These are phyloP conservation scores for Meloidogyne exigua DNA, from an alignment of 1,140 invertebrate genomes.

Conservation along the genomic window DNA sequence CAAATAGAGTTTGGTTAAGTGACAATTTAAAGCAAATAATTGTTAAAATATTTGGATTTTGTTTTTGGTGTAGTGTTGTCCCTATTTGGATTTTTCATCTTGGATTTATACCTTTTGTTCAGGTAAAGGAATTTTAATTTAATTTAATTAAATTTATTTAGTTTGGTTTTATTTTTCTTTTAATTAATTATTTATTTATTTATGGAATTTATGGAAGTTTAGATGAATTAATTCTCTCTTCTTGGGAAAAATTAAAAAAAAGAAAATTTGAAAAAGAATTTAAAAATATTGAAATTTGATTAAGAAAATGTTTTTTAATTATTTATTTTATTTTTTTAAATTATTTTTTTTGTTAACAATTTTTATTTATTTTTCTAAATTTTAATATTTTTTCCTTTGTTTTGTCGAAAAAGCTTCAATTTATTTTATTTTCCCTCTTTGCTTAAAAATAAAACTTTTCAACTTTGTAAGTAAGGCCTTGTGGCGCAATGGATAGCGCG, in stretches of 20 bases:
- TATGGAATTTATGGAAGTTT: constrained; percentile 47
- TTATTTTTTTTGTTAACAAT: too few species aligned
- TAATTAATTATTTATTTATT: constrained; percentile 49
- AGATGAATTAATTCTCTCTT: constrained; percentile 33
- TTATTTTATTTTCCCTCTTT: too few species aligned
- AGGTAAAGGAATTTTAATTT: constrained; percentile 36
- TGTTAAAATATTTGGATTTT: constrained; percentile 58
- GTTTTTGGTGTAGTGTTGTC: constrained; percentile 55
- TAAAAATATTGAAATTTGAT: background rate
- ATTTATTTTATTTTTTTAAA: background rate
- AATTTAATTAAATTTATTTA: constrained; percentile 32
- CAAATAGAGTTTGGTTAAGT: constrained; percentile 19
- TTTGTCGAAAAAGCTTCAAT: background rate
- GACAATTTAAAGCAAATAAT: constrained; percentile 40
- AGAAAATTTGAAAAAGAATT: constrained; percentile 3
- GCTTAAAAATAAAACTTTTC: background rate
- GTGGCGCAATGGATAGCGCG: constrained; percentile 39
- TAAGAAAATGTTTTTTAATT: background rate
- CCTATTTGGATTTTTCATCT: constrained; percentile 57
- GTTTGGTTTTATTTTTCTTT: constrained; percentile 40
- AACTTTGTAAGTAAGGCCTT: background rate
- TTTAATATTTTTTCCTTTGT: background rate
- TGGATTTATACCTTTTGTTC: constrained; percentile 53
- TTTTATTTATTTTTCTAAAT: background rate
- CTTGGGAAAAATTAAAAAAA: constrained; percentile 33